A percentile compares a stretch with the other conserved stretches of the same genome.
Conservation (phyloP, 2,797 vertebrate species). For the Masticophis lateralis region DNA sequence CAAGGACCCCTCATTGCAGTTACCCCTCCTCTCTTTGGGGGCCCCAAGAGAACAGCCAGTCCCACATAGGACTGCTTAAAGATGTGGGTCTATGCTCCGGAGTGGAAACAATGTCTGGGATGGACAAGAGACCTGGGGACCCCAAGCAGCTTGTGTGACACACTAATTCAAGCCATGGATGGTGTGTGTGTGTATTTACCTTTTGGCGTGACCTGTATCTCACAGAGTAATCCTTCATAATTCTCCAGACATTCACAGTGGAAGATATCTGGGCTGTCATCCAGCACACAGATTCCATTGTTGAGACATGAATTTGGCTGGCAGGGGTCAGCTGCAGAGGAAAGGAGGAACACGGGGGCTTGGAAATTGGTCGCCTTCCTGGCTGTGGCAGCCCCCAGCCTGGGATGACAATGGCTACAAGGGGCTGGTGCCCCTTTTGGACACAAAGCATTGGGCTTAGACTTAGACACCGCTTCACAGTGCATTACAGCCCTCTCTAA, state of each 20-base stretch:
- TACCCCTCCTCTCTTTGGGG: neutral
- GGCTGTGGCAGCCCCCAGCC: neutral
- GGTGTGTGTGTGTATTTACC: neutral
- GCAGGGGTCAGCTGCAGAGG: conserved; percentile 61
- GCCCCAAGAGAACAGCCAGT: neutral
- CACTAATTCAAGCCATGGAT: neutral
- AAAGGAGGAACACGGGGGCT: neutral
- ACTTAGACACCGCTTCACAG: neutral
- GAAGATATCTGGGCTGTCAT: neutral
- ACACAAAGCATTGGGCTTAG: no score
- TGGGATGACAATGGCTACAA: neutral
- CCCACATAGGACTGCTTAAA: neutral
- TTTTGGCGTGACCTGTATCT: conserved; percentile 7
- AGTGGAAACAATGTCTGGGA: neutral
- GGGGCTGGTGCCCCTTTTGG: neutral
- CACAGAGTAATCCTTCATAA: conserved; percentile 49
- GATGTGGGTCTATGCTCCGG: neutral
- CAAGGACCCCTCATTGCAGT: neutral
- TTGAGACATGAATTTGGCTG: conserved; percentile 65
- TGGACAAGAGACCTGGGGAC: neutral
- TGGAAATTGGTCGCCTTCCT: no score
- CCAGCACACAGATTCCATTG: conserved; percentile 58
- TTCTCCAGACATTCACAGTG: conserved; percentile 56
- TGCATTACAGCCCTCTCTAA: neutral
- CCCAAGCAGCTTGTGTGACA: neutral